Conservation (phyloP, 2,113 vertebrate genomes). For the Sceloporus tristichus region DNA sequence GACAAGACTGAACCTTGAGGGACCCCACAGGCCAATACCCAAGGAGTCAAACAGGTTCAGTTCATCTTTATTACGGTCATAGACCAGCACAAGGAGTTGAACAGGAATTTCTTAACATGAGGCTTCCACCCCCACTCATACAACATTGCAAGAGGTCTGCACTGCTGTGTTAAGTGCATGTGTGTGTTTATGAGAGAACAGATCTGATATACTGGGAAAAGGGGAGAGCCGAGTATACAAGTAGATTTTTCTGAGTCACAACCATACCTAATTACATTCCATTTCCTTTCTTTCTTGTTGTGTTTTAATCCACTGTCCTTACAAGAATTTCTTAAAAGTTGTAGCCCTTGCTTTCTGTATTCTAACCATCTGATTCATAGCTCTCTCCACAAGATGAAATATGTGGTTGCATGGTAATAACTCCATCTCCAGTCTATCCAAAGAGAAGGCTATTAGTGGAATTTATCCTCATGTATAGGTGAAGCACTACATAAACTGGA, state of each 20-base stretch:
- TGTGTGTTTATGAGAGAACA: neutral
- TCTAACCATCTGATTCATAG: neutral
- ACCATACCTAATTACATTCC: neutral
- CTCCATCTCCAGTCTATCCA: slow-evolving; percentile 28
- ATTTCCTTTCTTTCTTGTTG: neutral
- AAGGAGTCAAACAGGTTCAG: no score
- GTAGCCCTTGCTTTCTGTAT: neutral
- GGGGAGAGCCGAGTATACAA: neutral
- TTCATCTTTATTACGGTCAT: no score
- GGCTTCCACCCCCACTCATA: neutral
- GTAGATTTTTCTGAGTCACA: neutral
- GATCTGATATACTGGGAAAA: neutral
- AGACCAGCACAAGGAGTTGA: no score
- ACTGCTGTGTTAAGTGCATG: neutral
- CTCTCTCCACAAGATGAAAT: neutral
- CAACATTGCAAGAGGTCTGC: neutral
- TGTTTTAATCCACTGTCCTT: neutral
- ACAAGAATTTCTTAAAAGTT: slow-evolving; percentile 14
- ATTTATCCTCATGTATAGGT: neutral
- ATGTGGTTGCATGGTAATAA: neutral
- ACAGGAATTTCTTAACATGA: neutral
- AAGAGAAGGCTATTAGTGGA: neutral
- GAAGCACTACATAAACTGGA: neutral
- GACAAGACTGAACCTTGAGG: no score
- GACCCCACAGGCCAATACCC: no score